Base-by-base conservation (phyloP, 2,888 invertebrate species). In the Ophraella communa region DNA sequence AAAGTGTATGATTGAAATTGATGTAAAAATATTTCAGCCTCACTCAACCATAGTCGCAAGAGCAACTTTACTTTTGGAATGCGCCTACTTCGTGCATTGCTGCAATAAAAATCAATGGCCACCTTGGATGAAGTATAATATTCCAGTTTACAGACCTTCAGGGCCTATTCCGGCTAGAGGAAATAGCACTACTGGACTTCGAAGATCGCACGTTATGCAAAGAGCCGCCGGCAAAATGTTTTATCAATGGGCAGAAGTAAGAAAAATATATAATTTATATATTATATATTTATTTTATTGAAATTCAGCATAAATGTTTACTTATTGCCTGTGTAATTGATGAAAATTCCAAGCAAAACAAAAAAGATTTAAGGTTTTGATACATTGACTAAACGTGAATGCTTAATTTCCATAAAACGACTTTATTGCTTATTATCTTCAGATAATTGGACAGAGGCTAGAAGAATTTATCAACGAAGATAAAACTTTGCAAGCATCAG, bases 51-150 rank as follows among this genome's bases (percentile, higher is more conserved):
- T 98, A 0, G 92, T 98, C 0, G 90, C 96, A 0, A 86, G 98
- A 78, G 98, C 99, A 3, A 91, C 95, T 0, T 87, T 98, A 58
- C 83, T 98, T 5, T 82, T 99, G 66, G 99, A 99, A 82, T 98
- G 98, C 81, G 93, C 97, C 0, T 92, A 97, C 80, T 93, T 98
- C 74, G 98, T 99, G 1, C 97, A 98, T 79, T 90, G 95, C 71
- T 99, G 99, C 82, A 99, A 98, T 81, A 94, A 95, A 79, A 98
- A 98, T 0, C 95, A 96, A 74, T 99, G 99, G 99, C 98, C 99
- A 0, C 89, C 91, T 60, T 99, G 99, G 98, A 93, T 98, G 88
- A 96, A 96, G 82, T 88, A 94, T 7, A 93, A 92, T 77, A 85
- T 90, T 67, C 89, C 91, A 5, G 87, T 91, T 77, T 91, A 90